phyloP scores from a whole-genome alignment of 2,113 vertebrate species.

The Notothenia coriiceps region DNA sequence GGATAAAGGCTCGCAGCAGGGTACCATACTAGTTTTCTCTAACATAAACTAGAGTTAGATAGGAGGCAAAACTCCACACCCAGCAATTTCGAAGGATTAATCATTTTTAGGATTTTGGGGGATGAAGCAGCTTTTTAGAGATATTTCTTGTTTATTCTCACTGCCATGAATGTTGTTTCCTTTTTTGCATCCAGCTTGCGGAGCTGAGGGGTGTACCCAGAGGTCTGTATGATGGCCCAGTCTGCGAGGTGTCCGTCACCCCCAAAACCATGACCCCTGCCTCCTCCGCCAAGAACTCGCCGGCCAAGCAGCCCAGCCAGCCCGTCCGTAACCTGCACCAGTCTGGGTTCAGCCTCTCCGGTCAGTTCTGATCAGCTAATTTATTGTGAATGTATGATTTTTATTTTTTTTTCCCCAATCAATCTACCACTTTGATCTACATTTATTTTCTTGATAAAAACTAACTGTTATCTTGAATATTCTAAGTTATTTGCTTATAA shows the following conservation, averaged over 20 bases:
- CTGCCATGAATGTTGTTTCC: background rate
- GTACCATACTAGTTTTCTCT: slow-evolving; percentile 71
- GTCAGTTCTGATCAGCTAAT: slow-evolving; percentile 71
- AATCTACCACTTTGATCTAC: too few species aligned
- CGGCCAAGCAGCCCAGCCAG: slow-evolving; percentile 93
- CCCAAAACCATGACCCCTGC: slow-evolving; percentile 94
- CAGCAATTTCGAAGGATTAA: too few species aligned
- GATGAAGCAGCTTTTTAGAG: background rate
- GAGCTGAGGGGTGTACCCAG: slow-evolving; percentile 95
- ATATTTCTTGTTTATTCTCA: background rate
- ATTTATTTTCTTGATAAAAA: too few species aligned
- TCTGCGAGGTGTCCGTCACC: slow-evolving; percentile 95
- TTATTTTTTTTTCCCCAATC: too few species aligned
- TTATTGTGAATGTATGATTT: too few species aligned
- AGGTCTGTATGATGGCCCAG: slow-evolving; percentile 95
- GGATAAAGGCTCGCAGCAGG: slow-evolving; percentile 98
- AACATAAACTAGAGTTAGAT: too few species aligned
- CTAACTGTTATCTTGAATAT: too few species aligned
- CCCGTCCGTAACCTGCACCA: slow-evolving; percentile 97
- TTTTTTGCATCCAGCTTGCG: slow-evolving; percentile 87
- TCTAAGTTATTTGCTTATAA: too few species aligned
- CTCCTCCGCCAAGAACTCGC: slow-evolving; percentile 95
- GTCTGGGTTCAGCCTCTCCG: slow-evolving; percentile 98
- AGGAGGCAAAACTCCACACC: too few species aligned
- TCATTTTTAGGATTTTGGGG: background rate